A percentile compares a stretch with the other conserved stretches of the same genome.
These are phyloP conservation scores for Drosophila serrata DNA, from an alignment of 1,140 invertebrate genomes.

Conservation along the genomic window DNA sequence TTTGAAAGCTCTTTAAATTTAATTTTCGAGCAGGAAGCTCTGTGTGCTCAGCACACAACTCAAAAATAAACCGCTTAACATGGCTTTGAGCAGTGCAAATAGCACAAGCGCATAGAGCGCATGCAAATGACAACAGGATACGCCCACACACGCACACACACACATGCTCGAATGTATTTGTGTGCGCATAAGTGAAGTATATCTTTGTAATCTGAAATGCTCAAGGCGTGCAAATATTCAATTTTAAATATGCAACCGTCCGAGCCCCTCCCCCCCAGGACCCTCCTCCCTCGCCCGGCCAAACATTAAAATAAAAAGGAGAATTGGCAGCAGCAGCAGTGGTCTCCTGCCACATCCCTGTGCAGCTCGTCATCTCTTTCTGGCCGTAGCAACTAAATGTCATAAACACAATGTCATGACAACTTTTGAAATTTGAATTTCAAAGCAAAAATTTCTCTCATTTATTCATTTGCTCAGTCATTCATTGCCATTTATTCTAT, in stretches of 20 bases:
- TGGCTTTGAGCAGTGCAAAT: conserved; percentile 81
- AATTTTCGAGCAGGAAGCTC: conserved; percentile 44
- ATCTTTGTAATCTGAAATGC: conserved; percentile 82
- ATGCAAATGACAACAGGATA: conserved; percentile 77
- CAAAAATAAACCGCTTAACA: conserved; percentile 79
- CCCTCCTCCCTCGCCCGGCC: background rate
- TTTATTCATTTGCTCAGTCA: conserved; percentile 83
- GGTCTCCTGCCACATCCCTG: background rate
- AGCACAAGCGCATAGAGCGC: conserved; percentile 68
- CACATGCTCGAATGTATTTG: conserved; percentile 41
- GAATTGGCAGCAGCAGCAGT: conserved; percentile 35
- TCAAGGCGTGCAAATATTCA: conserved; percentile 83
- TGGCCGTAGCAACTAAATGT: conserved; percentile 61
- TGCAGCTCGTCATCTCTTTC: conserved; percentile 33
- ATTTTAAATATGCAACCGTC: conserved; percentile 77
- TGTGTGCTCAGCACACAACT: conserved; percentile 64
- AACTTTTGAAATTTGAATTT: conserved; percentile 84
- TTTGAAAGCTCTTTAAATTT: conserved; percentile 44
- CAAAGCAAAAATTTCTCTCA: conserved; percentile 74
- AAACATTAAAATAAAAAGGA: conserved; percentile 45
- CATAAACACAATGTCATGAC: conserved; percentile 84
- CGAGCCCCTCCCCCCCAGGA: background rate
- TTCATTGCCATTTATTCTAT: conserved; percentile 84
- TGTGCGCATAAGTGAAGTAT: conserved; percentile 77
- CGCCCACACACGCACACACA: conserved; percentile 39